Percentiles rank a stretch among this genome's conserved stretches.
Evolutionary conservation across 2,888 invertebrate genomes (phyloP).

Genomic region (Alitta virens): DNA sequence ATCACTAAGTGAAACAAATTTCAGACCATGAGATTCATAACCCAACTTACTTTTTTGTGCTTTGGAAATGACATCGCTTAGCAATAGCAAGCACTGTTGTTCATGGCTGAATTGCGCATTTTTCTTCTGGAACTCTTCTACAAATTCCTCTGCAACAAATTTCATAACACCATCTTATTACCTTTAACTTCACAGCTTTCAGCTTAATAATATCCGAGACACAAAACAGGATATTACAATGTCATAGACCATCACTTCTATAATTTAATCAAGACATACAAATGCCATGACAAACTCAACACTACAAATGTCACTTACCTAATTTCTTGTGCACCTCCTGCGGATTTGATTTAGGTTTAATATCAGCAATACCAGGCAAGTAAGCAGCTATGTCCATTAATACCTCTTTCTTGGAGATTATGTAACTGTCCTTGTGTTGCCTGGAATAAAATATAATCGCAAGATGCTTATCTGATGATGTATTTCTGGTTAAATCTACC

Average conservation of each 20-base stretch:
- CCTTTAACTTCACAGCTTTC: no score
- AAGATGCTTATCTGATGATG: no score
- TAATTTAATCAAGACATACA: no score
- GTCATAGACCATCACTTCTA: no score
- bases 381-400: slow-evolving; percentile 50
- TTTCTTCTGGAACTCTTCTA: slow-evolving; percentile 7
- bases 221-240: no score
- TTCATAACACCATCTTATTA: no score
- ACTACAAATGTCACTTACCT: no score
- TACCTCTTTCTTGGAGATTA: slow-evolving; percentile 42
- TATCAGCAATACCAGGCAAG: slow-evolving; percentile 41
- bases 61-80: slow-evolving; percentile 37
- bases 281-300: no score
- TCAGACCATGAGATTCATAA: no score
- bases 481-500: no score
- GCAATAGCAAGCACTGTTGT: slow-evolving; percentile 41
- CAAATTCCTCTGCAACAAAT: slow-evolving; percentile 12
- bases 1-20: no score
- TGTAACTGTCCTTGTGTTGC: slow-evolving; percentile 44
- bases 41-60: slow-evolving; percentile 12
- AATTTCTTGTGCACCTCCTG: slow-evolving; percentile 26
- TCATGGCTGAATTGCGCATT: slow-evolving; percentile 35
- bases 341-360: slow-evolving; percentile 30
- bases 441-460: slow-evolving; percentile 30
- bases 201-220: no score